Evolutionary conservation across 2,113 vertebrate species (phyloP).

Genomic region (Montifringilla adamsi): DNA sequence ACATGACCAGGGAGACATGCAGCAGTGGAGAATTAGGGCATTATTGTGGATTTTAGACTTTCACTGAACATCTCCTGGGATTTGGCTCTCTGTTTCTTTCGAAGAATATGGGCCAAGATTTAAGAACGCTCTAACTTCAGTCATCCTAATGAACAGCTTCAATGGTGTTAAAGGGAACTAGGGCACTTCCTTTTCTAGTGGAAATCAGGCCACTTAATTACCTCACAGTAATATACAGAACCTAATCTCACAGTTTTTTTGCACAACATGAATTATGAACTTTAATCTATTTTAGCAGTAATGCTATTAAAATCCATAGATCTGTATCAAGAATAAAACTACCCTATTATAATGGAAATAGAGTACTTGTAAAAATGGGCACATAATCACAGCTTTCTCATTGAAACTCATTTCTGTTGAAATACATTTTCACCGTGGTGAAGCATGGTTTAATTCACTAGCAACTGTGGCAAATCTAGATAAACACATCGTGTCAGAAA

Average conservation of each 20-base stretch:
- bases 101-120: background rate
- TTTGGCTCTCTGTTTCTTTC: background rate
- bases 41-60: background rate
- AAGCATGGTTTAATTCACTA: background rate
- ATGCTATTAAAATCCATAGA: background rate
- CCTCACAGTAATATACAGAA: background rate
- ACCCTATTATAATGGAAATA: background rate
- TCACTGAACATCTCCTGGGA: background rate
- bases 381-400: background rate
- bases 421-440: background rate
- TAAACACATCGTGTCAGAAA: background rate
- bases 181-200: conserved; percentile 1
- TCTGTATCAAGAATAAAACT: background rate
- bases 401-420: background rate
- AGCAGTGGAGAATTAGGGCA: background rate
- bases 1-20: background rate
- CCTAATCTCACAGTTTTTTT: background rate
- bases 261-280: background rate
- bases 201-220: conserved; percentile 28
- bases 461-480: background rate
- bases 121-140: background rate
- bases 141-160: background rate
- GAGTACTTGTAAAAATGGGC: background rate
- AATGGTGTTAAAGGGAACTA: background rate
- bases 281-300: background rate